Evolutionary conservation across 2,888 invertebrate genomes (phyloP).

Genomic region (Schizaphis graminum): DNA sequence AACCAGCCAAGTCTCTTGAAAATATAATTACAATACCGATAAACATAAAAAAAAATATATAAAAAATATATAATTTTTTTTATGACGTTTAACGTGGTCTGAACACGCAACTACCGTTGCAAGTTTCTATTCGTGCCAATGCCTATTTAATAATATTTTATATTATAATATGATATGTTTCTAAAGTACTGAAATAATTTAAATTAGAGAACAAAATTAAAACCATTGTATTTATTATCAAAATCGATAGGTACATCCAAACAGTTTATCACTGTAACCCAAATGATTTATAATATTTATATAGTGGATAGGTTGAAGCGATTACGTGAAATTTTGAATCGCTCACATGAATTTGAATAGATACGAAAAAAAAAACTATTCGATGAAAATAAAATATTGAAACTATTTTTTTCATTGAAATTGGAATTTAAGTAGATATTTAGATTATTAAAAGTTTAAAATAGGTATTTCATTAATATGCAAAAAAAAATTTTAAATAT

Average conservation of each 20-base stretch:
- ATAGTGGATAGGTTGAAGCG: not conserved
- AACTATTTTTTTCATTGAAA: not conserved
- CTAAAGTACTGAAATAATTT: not conserved
- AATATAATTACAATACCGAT: not conserved
- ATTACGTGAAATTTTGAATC: not conserved
- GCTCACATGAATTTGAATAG: not conserved
- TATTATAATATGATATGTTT: not conserved
- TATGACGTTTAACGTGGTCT: not conserved
- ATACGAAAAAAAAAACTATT: not conserved
- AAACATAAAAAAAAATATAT: not conserved
- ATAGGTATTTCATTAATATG: not conserved
- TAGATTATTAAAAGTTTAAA: not conserved
- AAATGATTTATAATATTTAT: not conserved
- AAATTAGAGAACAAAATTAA: not conserved
- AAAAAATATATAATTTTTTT: not conserved
- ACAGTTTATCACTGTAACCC: not conserved
- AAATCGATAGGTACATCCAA: not conserved
- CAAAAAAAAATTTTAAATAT: no score
- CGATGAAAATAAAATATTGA: not conserved
- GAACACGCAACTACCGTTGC: not conserved
- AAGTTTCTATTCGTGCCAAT: not conserved
- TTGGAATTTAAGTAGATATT: not conserved
- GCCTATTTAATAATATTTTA: not conserved
- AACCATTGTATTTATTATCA: not conserved
- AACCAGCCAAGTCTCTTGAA: not conserved